Evolutionary conservation across 2,888 invertebrate genomes (phyloP).

Genomic region (Entomobrya multifasciata): DNA sequence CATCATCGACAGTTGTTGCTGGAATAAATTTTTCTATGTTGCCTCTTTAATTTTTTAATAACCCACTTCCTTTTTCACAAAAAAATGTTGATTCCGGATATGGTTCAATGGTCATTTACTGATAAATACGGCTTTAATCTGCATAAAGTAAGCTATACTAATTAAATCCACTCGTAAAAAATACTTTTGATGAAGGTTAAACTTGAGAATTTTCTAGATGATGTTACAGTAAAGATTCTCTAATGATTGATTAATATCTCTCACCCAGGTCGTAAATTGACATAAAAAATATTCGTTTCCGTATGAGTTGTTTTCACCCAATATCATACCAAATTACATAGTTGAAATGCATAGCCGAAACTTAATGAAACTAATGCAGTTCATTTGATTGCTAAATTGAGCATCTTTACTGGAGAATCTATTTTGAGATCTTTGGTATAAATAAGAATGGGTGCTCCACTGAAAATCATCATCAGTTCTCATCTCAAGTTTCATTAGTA

Average conservation of each 20-base stretch:
- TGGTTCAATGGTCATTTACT: background rate
- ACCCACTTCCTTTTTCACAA: slow-evolving; percentile 13
- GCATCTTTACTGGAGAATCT: no score
- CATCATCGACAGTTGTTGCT: slow-evolving; percentile 30
- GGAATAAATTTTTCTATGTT: slow-evolving; percentile 13
- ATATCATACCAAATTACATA: no score
- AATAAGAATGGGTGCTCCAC: background rate
- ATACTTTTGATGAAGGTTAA: background rate
- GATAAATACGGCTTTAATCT: no score
- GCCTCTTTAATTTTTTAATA: background rate
- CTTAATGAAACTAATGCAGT: no score
- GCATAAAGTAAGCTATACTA: no score
- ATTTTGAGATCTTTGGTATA: background rate
- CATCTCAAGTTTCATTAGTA: background rate
- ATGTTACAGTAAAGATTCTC: no score
- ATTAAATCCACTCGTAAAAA: no score
- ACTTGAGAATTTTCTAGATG: background rate
- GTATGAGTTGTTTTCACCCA: no score
- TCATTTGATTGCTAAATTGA: no score
- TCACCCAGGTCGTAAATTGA: background rate
- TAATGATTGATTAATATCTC: no score
- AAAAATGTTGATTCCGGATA: no score
- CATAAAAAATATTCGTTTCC: slow-evolving; percentile 22
- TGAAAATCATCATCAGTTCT: slow-evolving; percentile 14
- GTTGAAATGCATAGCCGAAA: no score